These are phyloP conservation scores for Meloidogyne hapla DNA, from an alignment of 1,140 invertebrate species.

Conservation along the genomic window DNA sequence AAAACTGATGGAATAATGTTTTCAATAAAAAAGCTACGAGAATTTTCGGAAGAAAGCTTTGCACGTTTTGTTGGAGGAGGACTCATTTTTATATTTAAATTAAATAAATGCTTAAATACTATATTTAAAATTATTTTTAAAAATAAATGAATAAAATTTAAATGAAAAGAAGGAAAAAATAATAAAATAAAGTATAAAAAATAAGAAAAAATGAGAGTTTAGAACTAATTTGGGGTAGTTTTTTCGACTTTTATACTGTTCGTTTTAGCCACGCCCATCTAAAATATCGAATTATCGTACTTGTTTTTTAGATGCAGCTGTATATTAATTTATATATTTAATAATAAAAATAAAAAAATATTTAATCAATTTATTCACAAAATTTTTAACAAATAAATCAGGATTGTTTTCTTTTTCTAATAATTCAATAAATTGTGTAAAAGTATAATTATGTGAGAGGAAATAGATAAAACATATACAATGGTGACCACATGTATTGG, in stretches of 20 bases:
- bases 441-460: not conserved
- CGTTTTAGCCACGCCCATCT: too few species aligned
- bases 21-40: not conserved
- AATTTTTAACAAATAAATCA: not conserved
- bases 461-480: not conserved
- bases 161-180: too few species aligned
- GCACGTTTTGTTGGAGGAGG: not conserved
- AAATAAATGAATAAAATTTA: not conserved
- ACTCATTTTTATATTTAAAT: not conserved
- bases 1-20: not conserved
- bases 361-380: slow-evolving; percentile 1
- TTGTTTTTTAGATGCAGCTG: too few species aligned
- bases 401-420: not conserved
- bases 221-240: too few species aligned
- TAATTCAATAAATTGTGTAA: not conserved
- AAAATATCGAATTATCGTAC: too few species aligned
- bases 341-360: too few species aligned
- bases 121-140: not conserved
- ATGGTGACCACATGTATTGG: not conserved
- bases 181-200: too few species aligned
- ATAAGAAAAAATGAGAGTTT: too few species aligned
- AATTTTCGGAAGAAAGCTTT: not conserved
- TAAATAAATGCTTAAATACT: not conserved
- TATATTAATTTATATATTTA: too few species aligned
- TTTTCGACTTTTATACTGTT: too few species aligned